Evolutionary conservation across 1,140 invertebrate species (phyloP), one percentile per base, ranked within the genome.

Genomic region (Drosophila kikkawai): DNA sequence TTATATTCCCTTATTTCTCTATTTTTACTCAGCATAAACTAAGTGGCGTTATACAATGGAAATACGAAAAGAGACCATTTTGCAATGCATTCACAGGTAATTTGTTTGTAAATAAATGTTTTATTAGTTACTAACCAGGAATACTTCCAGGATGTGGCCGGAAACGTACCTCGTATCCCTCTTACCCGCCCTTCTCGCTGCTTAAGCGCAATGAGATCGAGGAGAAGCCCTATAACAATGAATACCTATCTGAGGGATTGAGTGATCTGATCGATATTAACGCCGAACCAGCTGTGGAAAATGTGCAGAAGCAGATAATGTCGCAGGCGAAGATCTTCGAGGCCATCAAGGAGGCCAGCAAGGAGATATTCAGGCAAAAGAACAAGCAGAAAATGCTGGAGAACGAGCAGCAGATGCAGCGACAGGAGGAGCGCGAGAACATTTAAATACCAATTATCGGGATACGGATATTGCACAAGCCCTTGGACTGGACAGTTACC

Each of bases 311-410:
- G 51, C 96, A 96, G 91, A 96, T 96, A 9, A 94, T 96, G 82
- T 96, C 95, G 0, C 96, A 96, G 92, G 96, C 96, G 0, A 96
- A 96, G 88, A 93, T 96, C 8, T 96, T 95, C 94, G 96, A 96
- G 82, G 96, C 96, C 3, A 95, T 96, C 44, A 96, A 96, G 80
- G 96, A 96, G 83, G 95, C 96, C 5, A 95, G 95, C 80, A 94
- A 94, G 17, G 95, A 96, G 88, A 93, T 96, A 29, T 93, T 94
- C n/a, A 92, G 94, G 63, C 93, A 95, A 56, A 95, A 92, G 58
- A 91, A 83, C 50, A 91, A 86, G 7, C 90, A 92, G 60, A 88
- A 84, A 66, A 57, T 91, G 64, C 37, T 79, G 32, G 74, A 91
- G 51, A 81, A 78, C 12, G 74, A 79, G 15, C 77, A 77, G 29